Evolutionary conservation across 2,797 vertebrate species (phyloP).

Genomic region (Rhabdophis nuchalis): DNA sequence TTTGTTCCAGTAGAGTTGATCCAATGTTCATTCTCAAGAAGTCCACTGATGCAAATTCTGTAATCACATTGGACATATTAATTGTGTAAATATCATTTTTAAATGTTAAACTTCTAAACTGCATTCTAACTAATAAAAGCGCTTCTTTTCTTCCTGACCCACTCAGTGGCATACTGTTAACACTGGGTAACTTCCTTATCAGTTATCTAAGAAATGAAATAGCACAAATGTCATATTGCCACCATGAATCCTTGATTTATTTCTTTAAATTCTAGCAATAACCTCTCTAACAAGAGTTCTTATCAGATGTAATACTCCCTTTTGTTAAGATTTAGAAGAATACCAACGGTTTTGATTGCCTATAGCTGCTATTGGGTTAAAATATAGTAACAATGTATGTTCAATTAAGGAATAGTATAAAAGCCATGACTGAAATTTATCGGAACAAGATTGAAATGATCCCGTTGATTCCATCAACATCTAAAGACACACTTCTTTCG

Average conservation of each 20-base stretch:
- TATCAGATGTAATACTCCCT: background rate
- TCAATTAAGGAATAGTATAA: background rate
- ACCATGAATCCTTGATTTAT: background rate
- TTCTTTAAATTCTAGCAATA: background rate
- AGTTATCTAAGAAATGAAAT: background rate
- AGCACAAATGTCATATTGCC: background rate
- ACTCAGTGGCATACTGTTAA: background rate
- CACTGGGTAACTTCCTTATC: background rate
- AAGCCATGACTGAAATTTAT: background rate
- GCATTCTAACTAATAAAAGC: background rate
- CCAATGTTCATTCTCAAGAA: background rate
- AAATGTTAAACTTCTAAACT: background rate
- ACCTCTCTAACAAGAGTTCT: background rate
- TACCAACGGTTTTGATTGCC: background rate
- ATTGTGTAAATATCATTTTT: constrained; percentile 10
- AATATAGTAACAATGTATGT: background rate
- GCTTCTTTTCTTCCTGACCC: background rate
- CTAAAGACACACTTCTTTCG: too few relatives aligned
- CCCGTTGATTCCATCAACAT: too few relatives aligned
- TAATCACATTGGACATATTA: background rate
- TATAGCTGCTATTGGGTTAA: background rate
- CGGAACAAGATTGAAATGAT: background rate
- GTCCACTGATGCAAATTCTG: background rate
- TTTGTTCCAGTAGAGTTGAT: background rate
- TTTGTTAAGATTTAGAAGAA: background rate